Base-by-base conservation (phyloP, 2,113 vertebrate genomes). In the Cyphotilapia sp. region DNA sequence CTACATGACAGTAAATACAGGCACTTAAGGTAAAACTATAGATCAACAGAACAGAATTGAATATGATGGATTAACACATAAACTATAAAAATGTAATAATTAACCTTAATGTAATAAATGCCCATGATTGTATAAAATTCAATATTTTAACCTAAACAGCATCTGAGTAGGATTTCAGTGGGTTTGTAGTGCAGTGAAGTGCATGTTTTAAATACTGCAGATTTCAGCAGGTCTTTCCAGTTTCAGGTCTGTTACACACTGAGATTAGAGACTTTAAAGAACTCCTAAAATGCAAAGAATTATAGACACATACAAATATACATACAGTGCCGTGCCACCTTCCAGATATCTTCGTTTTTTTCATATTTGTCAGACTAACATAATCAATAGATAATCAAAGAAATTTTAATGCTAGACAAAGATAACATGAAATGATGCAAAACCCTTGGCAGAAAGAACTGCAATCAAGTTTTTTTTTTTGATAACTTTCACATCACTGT, bases 1-100 rank as follows among this genome's bases (percentile, higher is more conserved):
- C 33, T 6, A 59, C 59, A 63, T 11, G 17, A 35, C 16, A 11
- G 17, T 63, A 35, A 63, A 63, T 35, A 63, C 19, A 84, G 31
- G 4, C 12, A 19, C 22, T 31, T 49, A 78, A 49, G 19, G 1
- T 51, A 51, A 51, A 78, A 9, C 17, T 9, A 33, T 19, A 49
- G 27, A 12, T 51, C 45, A 51, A 33, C 27, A 78, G 74, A 51
- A 51, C 27, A 78, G 3, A 31, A 42, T 16, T 71, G n/a, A 71
- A 47, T 76, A 29, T 76, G 71, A 49, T 76, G 42, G 74, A 78
- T 49, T 78, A 78, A 49, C 71, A 78, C 27, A 78, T 51, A 31
- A 1, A 49, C 27, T 78, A 31, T 51, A 63, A 5, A 56, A 85
- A 45, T 45, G 5, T 51, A 81, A 61, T 0, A 45, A 74, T 24